Evolutionary conservation across 2,113 vertebrate species (phyloP).

Genomic region (Thermophis baileyi): DNA sequence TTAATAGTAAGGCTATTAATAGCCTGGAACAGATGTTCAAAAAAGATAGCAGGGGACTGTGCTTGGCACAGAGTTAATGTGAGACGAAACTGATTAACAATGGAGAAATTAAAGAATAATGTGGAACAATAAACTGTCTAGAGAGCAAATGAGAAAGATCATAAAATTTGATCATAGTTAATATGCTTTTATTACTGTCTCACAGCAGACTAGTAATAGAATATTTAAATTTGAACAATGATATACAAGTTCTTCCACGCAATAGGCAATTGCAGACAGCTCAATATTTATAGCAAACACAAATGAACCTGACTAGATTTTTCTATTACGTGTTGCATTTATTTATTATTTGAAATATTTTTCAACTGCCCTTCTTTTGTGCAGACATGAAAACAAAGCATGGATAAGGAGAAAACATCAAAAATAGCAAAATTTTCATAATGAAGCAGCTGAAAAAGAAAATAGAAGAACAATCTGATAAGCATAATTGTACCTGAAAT

Average conservation of each 20-base stretch:
- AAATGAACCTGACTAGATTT: constrained; percentile 28
- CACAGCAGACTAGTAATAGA: constrained; percentile 49
- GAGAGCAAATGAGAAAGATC: constrained; percentile 55
- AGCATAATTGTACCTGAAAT: neutral
- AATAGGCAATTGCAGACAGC: constrained; percentile 21
- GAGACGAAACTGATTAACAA: constrained; percentile 45
- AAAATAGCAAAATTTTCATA: neutral
- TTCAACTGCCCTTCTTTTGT: neutral
- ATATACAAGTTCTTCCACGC: constrained; percentile 3
- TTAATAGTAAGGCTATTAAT: neutral
- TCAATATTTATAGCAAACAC: constrained; percentile 21
- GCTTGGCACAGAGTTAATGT: constrained; percentile 51
- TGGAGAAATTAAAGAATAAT: constrained; percentile 50
- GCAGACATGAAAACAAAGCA: neutral
- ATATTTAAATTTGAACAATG: constrained; percentile 28
- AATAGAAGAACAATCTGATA: neutral
- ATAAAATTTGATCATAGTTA: constrained; percentile 51
- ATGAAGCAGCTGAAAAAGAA: neutral
- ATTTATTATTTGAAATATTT: neutral
- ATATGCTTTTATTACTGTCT: constrained; percentile 55
- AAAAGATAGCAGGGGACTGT: constrained; percentile 50
- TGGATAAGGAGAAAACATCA: neutral
- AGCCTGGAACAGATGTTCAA: constrained; percentile 25
- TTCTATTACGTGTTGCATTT: constrained; percentile 7
- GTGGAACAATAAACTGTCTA: constrained; percentile 47